phyloP scores from a whole-genome alignment of 2,113 vertebrate species.

The Cryptomyrus ogoouensis region DNA sequence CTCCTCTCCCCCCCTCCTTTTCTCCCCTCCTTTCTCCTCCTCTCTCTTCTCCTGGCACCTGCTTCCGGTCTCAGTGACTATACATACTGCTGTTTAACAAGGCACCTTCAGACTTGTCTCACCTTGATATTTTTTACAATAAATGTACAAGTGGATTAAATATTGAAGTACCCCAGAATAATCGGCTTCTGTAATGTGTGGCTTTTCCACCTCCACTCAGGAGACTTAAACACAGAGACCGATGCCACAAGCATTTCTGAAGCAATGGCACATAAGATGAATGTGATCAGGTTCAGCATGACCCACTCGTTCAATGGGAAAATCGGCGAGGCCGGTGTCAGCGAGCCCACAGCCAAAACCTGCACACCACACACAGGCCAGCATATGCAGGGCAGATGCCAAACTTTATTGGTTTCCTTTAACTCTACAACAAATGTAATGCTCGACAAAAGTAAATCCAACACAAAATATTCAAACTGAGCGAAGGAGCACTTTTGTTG shows the following conservation, averaged over 20 bases:
- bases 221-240: not conserved
- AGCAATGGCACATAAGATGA: not conserved
- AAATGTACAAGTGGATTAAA: constrained; percentile 51
- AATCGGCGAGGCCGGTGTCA: not conserved
- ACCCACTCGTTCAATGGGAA: not conserved
- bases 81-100: constrained; percentile 50
- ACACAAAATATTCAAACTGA: constrained; percentile 57
- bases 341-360: not conserved
- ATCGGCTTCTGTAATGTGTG: not conserved
- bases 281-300: not conserved
- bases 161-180: constrained; percentile 36
- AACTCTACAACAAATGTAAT: constrained; percentile 61
- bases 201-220: not conserved
- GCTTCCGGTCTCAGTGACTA: constrained; percentile 49
- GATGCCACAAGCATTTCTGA: not conserved
- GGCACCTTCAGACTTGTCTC: constrained; percentile 34
- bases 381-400: constrained; percentile 32
- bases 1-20: constrained; percentile 12
- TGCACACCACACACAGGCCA: not conserved
- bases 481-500: constrained; percentile 56
- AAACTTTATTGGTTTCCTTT: constrained; percentile 49
- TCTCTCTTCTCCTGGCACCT: constrained; percentile 10
- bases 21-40: constrained; percentile 28
- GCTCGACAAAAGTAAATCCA: constrained; percentile 54
- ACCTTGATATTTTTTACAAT: constrained; percentile 22